Evolutionary conservation across 2,797 vertebrate species (phyloP).

Genomic region (Trematomus bernacchii): DNA sequence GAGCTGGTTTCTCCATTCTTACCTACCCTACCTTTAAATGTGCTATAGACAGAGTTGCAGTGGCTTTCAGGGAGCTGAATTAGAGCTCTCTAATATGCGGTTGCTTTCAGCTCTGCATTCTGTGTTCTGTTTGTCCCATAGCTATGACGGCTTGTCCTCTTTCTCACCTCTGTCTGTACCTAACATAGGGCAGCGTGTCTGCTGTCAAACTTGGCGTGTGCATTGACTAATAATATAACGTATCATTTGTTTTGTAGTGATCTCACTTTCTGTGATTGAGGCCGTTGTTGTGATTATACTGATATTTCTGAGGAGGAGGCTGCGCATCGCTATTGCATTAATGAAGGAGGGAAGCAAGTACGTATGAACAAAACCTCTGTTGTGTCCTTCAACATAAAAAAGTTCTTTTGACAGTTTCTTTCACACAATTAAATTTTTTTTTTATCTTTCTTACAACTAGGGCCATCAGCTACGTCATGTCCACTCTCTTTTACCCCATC

Average conservation of each 20-base stretch:
- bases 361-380: conserved; percentile 34
- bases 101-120: conserved; percentile 15
- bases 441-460: conserved; percentile 74
- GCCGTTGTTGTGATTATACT: conserved; percentile 88
- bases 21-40: no score
- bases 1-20: no score
- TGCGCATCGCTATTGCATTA: conserved; percentile 92
- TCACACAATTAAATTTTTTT: not conserved
- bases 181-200: conserved; percentile 28
- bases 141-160: conserved; percentile 29
- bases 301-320: conserved; percentile 92
- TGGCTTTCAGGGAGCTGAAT: conserved; percentile 43
- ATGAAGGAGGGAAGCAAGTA: conserved; percentile 96
- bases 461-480: conserved; percentile 93
- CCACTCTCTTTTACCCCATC: conserved; percentile 93
- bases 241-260: conserved; percentile 84
- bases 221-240: not conserved
- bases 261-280: conserved; percentile 89
- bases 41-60: conserved; percentile 8
- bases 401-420: conserved; percentile 2
- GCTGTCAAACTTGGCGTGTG: not conserved
- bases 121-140: conserved; percentile 28
- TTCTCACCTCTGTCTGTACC: conserved; percentile 23
- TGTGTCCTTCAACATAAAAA: not conserved
- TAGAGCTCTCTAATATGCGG: conserved; percentile 13